These are phyloP conservation scores for Eira barbara DNA, from an alignment of 2,113 vertebrate genomes.

Conservation along the genomic window DNA sequence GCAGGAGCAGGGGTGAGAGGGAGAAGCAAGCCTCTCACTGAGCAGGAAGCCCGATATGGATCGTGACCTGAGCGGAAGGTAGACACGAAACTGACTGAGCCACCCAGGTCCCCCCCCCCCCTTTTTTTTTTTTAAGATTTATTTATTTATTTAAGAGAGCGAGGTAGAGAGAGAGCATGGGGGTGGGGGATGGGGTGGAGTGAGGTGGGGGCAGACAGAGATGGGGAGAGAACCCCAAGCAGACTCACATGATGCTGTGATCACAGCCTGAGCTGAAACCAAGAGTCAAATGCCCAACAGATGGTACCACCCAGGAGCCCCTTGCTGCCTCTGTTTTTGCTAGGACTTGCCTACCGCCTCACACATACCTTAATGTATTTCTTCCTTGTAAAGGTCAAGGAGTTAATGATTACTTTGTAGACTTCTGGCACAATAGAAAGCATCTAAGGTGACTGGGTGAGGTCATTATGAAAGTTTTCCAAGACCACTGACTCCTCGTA, in stretches of 20 bases:
- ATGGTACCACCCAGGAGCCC: background rate
- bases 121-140: no score
- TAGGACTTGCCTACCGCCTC: background rate
- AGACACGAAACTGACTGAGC: no score
- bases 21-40: no score
- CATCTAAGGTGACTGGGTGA: background rate
- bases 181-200: no score
- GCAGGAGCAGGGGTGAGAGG: no score
- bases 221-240: background rate
- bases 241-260: background rate
- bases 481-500: background rate
- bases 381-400: background rate
- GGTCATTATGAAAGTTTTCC: background rate
- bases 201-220: background rate
- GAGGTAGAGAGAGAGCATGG: background rate
- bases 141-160: no score
- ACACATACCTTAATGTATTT: background rate
- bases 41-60: no score
- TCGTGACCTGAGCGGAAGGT: no score
- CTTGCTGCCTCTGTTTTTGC: background rate
- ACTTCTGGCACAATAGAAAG: background rate
- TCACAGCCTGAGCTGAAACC: background rate
- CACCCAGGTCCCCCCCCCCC: no score
- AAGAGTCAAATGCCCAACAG: background rate
- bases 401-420: background rate